These are phyloP conservation scores for Schizopygopsis malacanthus DNA, from an alignment of 2,797 vertebrate species.

Conservation along the genomic window DNA sequence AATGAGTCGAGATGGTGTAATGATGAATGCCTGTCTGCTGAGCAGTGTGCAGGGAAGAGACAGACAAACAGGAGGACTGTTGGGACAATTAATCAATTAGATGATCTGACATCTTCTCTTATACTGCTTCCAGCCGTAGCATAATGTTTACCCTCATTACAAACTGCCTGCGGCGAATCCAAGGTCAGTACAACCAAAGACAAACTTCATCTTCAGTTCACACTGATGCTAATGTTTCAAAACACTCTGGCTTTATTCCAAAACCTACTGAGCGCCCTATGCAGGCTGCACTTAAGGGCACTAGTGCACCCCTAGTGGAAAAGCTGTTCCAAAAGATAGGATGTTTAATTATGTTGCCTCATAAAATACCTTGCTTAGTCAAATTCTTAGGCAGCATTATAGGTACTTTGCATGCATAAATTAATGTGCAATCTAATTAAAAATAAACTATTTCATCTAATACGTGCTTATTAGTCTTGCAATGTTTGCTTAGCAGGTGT, in stretches of 20 bases:
- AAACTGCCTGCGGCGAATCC: constrained; percentile 35
- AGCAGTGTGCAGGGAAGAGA: not conserved
- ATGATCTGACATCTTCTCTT: constrained; percentile 52
- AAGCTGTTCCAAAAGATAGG: not conserved
- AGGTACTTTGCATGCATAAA: not conserved
- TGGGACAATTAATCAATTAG: constrained; percentile 59
- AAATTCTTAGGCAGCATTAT: not conserved
- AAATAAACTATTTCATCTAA: not conserved
- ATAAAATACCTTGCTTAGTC: not conserved
- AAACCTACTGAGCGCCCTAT: not conserved
- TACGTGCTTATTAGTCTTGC: too few relatives aligned
- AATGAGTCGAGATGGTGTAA: constrained; percentile 22
- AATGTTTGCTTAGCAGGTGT: not conserved
- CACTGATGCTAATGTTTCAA: not conserved
- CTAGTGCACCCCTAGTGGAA: too few relatives aligned
- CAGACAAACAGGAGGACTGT: constrained; percentile 20
- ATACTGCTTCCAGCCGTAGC: constrained; percentile 26
- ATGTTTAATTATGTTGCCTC: not conserved
- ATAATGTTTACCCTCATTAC: constrained; percentile 53
- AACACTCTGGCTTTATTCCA: constrained; percentile 6
- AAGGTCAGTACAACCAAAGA: constrained; percentile 50
- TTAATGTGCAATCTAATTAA: not conserved
- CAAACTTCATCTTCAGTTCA: constrained; percentile 18
- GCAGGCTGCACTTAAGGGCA: not conserved
- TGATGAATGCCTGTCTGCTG: constrained; percentile 45